Conservation (phyloP, 2,113 vertebrate genomes). For the Neopipo cinnamomea region DNA sequence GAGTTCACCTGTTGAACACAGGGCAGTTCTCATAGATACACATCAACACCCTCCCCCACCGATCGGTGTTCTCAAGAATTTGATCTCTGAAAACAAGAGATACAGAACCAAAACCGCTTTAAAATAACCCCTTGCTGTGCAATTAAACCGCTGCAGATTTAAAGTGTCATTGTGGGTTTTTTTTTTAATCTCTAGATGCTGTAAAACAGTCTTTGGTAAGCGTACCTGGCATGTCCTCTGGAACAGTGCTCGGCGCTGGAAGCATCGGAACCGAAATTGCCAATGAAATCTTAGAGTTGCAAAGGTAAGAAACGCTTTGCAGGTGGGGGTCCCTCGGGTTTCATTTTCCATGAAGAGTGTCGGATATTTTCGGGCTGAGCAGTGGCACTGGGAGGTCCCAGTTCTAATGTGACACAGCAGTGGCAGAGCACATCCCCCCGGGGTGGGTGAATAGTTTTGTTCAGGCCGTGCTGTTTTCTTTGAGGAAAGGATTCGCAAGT, state of each 20-base stretch:
- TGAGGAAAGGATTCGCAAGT: not conserved
- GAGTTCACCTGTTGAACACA: not conserved
- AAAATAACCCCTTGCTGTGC: not conserved
- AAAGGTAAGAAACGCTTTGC: constrained; percentile 78
- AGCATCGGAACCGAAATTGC: constrained; percentile 88
- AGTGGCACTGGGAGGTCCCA: not conserved
- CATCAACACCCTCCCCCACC: not conserved
- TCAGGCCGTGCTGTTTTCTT: not conserved
- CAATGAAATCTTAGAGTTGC: constrained; percentile 86
- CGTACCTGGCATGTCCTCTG: constrained; percentile 78
- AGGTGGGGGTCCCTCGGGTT: not conserved
- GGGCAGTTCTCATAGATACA: not conserved
- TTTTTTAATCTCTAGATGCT: constrained; percentile 67
- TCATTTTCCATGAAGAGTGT: not conserved
- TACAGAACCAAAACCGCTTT: not conserved
- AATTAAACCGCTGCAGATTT: not conserved
- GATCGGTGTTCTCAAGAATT: not conserved
- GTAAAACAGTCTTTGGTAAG: constrained; percentile 78
- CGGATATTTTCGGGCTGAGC: not conserved
- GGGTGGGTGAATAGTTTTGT: not conserved
- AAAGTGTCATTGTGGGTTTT: not conserved
- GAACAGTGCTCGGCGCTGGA: constrained; percentile 85
- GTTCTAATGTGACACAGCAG: not conserved
- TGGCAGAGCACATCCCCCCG: not conserved
- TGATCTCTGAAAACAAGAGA: not conserved